Evolutionary conservation across 2,113 vertebrate species (phyloP).

Genomic region (Tapirus terrestris): DNA sequence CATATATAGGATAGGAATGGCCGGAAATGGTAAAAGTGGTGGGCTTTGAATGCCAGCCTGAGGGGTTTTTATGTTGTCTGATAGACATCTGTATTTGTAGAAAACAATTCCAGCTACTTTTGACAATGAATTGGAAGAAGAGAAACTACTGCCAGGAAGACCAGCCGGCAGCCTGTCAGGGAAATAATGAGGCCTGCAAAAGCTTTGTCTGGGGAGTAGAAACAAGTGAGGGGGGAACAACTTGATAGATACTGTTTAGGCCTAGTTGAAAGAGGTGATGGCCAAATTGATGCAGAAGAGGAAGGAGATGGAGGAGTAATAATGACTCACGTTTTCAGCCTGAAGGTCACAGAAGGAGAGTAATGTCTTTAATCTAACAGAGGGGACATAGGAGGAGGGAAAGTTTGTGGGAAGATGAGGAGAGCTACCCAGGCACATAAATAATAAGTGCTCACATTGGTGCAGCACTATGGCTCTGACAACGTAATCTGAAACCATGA

Average conservation of each 20-base stretch:
- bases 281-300: neutral
- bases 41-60: neutral
- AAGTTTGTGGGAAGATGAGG: neutral
- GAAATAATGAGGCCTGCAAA: neutral
- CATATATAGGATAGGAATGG: neutral
- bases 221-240: fast-evolving
- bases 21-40: neutral
- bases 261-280: neutral
- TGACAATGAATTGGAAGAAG: neutral
- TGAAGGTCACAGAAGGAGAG: neutral
- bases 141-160: neutral
- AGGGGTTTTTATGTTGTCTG: neutral
- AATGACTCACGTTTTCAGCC: neutral
- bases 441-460: neutral
- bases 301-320: no score
- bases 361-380: neutral
- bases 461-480: neutral
- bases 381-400: neutral
- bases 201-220: neutral
- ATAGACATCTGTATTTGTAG: neutral
- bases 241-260: neutral
- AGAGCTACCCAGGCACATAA: neutral
- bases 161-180: neutral
- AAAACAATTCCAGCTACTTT: neutral
- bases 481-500: neutral